phyloP scores from a whole-genome alignment of 2,797 vertebrate species.

The Sebastes vulpes region DNA sequence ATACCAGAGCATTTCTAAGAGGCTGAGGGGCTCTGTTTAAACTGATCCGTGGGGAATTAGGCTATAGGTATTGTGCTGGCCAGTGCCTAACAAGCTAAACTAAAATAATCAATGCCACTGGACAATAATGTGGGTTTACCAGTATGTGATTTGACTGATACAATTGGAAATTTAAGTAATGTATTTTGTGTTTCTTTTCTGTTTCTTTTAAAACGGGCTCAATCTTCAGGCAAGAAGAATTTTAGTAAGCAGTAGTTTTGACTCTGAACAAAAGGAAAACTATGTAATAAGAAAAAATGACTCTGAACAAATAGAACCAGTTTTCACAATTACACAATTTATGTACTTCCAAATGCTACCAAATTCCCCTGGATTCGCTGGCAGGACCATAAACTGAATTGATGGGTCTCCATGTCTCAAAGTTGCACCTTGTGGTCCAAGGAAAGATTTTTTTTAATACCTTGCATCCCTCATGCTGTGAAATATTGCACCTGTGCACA shows the following conservation, averaged over 20 bases:
- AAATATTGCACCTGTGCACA: constrained; percentile 63
- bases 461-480: constrained; percentile 46
- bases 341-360: constrained; percentile 49
- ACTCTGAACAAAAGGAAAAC: constrained; percentile 7
- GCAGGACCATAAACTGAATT: constrained; percentile 68
- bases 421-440: constrained; percentile 53
- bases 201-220: background rate
- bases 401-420: constrained; percentile 45
- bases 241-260: background rate
- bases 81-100: background rate
- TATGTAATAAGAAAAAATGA: constrained; percentile 19
- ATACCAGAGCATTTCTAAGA: constrained; percentile 25
- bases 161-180: background rate
- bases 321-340: constrained; percentile 46
- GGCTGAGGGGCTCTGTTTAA: constrained; percentile 2
- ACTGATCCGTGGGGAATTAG: background rate
- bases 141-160: background rate
- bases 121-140: background rate
- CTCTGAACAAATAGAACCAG: constrained; percentile 21
- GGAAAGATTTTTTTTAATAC: constrained; percentile 64
- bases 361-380: constrained; percentile 33
- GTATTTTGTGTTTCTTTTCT: background rate
- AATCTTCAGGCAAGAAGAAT: background rate
- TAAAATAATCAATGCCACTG: constrained; percentile 2
- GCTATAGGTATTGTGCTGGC: background rate